A percentile compares a stretch with the other conserved stretches of the same genome.
Conservation (phyloP, 2,113 vertebrate species). For the Morphnarchus princeps region DNA sequence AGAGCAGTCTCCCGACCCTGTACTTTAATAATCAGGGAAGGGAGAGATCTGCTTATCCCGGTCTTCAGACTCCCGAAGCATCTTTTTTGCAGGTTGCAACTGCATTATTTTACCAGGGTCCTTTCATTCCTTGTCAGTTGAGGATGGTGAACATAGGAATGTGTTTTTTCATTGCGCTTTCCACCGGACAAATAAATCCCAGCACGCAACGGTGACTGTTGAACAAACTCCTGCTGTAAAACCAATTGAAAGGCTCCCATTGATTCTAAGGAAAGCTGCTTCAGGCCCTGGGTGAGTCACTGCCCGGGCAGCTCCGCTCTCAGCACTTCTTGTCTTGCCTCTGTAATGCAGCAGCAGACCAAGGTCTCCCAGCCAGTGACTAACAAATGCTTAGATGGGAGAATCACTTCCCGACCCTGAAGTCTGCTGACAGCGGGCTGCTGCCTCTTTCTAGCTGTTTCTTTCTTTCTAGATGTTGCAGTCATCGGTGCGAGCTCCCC, state of each 20-base stretch:
- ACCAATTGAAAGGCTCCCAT: not conserved
- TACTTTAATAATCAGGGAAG: not conserved
- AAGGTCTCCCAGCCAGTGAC: not conserved
- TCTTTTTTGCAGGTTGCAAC: not conserved
- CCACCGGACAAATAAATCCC: not conserved
- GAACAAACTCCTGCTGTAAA: conserved; percentile 26
- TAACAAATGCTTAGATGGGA: not conserved
- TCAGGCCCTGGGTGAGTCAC: not conserved
- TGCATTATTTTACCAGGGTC: not conserved
- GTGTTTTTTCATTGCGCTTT: not conserved
- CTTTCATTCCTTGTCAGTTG: not conserved
- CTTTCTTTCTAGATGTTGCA: not conserved
- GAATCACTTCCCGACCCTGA: not conserved
- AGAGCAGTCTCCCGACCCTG: not conserved
- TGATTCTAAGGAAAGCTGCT: not conserved
- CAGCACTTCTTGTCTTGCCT: not conserved
- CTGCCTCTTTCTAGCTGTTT: not conserved
- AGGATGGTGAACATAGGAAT: not conserved
- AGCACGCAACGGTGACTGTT: not conserved
- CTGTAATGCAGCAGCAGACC: not conserved
- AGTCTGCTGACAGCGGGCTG: not conserved
- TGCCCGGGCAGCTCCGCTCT: not conserved
- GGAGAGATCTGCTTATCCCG: not conserved
- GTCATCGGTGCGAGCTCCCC: not conserved
- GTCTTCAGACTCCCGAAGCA: not conserved